These are phyloP conservation scores for Brenthis ino DNA, from an alignment of 2,888 invertebrate species.

Conservation along the genomic window DNA sequence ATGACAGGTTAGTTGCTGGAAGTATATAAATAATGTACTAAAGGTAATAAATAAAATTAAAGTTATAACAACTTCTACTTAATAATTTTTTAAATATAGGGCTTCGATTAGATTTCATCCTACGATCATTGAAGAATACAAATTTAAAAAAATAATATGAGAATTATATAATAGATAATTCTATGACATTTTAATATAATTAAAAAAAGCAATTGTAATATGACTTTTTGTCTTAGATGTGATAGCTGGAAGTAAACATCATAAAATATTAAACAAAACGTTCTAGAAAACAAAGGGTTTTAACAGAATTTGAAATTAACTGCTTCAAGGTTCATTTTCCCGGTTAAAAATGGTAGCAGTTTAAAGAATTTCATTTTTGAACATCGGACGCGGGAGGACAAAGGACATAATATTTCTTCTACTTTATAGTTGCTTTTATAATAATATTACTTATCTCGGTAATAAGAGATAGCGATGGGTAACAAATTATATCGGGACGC, in stretches of 20 bases:
- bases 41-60: too few relatives aligned
- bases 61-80: too few relatives aligned
- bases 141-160: too few relatives aligned
- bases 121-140: too few relatives aligned
- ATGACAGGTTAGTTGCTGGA: conserved; percentile 4
- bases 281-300: too few relatives aligned
- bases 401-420: conserved; percentile 37
- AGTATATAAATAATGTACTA: conserved; percentile 1
- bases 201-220: too few relatives aligned
- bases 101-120: too few relatives aligned
- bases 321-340: conserved; percentile 10
- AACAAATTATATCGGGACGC: conserved; percentile 66
- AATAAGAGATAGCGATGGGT: conserved; percentile 58
- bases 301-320: background rate
- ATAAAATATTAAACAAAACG: background rate
- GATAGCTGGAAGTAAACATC: background rate
- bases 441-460: conserved; percentile 61
- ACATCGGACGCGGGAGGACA: conserved; percentile 26
- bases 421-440: conserved; percentile 41
- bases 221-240: background rate
- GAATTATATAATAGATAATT: too few relatives aligned
- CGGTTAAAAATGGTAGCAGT: conserved; percentile 1
- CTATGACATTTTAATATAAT: too few relatives aligned
- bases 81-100: too few relatives aligned
- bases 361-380: conserved; percentile 16